Percentiles rank a stretch among this genome's conserved stretches.
These are phyloP conservation scores for Ariolimax columbianus DNA, from an alignment of 2,888 invertebrate genomes.

Conservation along the genomic window DNA sequence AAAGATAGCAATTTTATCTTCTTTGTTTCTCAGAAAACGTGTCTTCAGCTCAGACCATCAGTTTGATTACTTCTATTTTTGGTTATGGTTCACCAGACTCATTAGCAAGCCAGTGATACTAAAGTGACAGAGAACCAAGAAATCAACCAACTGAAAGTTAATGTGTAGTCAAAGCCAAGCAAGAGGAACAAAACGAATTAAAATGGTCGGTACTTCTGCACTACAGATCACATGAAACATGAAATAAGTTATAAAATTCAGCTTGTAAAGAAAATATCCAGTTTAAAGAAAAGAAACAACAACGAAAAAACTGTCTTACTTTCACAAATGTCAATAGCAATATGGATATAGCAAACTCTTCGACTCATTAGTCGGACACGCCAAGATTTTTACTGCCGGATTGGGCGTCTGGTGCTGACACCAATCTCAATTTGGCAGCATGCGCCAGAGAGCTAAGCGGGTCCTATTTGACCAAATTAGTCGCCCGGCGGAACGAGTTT, in stretches of 20 bases:
- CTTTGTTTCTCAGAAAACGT: neutral
- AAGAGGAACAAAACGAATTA: neutral
- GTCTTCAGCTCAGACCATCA: neutral
- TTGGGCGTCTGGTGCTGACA: slow-evolving; percentile 38
- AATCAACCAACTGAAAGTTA: slow-evolving; percentile 1
- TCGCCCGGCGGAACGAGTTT: slow-evolving; percentile 27
- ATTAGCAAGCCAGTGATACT: neutral
- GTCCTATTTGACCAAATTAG: slow-evolving; percentile 33
- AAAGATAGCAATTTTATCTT: neutral
- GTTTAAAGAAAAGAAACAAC: neutral
- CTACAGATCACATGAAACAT: neutral
- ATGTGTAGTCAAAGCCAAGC: neutral
- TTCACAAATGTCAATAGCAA: slow-evolving; percentile 24
- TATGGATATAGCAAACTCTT: slow-evolving; percentile 1
- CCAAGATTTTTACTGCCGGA: slow-evolving; percentile 37
- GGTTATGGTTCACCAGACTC: neutral
- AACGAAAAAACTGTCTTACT: neutral
- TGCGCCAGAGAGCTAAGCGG: slow-evolving; percentile 40
- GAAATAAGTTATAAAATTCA: neutral
- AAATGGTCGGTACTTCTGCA: neutral
- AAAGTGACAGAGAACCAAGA: neutral
- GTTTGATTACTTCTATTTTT: neutral
- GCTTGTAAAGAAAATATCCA: neutral
- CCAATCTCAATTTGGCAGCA: slow-evolving; percentile 47
- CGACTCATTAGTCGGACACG: slow-evolving; percentile 8